Evolutionary conservation across 2,113 vertebrate genomes (phyloP).

Genomic region (Dascyllus trimaculatus): DNA sequence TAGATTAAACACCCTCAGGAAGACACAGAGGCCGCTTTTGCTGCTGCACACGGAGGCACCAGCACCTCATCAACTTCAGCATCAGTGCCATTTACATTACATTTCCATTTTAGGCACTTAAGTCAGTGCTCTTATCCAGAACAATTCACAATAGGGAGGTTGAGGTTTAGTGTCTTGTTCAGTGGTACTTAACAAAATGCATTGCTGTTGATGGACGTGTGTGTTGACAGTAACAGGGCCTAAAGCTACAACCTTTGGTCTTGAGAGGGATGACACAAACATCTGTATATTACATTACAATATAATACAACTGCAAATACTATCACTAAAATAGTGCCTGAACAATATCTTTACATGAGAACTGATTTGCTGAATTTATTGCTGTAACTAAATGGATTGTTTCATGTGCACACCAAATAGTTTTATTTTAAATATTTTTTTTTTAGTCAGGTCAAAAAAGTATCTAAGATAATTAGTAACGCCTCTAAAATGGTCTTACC

Average conservation of each 20-base stretch:
- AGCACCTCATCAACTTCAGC: slow-evolving; percentile 39
- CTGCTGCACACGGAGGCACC: slow-evolving; percentile 9
- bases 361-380: neutral
- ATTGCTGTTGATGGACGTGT: slow-evolving; percentile 18
- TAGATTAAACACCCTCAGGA: slow-evolving; percentile 59
- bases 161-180: slow-evolving; percentile 22
- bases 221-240: neutral
- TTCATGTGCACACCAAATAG: too few relatives aligned
- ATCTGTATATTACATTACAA: neutral
- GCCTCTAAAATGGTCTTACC: too few relatives aligned
- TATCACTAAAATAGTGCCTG: neutral
- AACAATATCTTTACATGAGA: neutral
- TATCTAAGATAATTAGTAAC: too few relatives aligned
- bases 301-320: slow-evolving; percentile 2
- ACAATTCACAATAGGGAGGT: slow-evolving; percentile 11
- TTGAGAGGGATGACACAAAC: neutral
- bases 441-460: too few relatives aligned
- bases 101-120: slow-evolving; percentile 60
- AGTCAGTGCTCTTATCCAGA: slow-evolving; percentile 40
- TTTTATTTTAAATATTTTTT: too few relatives aligned
- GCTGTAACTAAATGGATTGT: too few relatives aligned
- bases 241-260: neutral
- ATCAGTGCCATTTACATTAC: slow-evolving; percentile 48
- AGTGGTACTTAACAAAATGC: slow-evolving; percentile 31
- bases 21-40: slow-evolving; percentile 39